Base-by-base conservation (phyloP, 2,888 invertebrate genomes). In the Cremastinae sp. region DNA sequence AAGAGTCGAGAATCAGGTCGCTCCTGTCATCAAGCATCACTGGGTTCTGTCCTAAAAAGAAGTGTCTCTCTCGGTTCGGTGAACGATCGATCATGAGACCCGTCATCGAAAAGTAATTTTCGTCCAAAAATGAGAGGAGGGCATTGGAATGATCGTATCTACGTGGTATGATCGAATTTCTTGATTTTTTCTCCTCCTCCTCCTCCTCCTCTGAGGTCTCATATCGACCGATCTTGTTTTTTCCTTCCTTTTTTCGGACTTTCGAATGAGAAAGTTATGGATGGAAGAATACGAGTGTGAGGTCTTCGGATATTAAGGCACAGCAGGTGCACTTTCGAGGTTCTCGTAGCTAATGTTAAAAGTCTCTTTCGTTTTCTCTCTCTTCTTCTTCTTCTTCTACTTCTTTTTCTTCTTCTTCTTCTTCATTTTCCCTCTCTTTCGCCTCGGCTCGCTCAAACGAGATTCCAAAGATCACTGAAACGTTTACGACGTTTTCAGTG, bases 381-480 rank as follows among this genome's bases (percentile, higher is more conserved):
- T 16, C 16, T 8, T 1, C 55, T 41, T n/a, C 49, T 18, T 43
- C 12, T n/a, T 12, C 18, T 12, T 14, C 20, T 14, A 35, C 39
- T 37, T 18, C 41, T 16, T 37, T 16, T 8, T 16, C 16, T 8
- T 1, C 55, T 41, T n/a, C 49, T 18, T 43, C 12, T n/a, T 12
- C 18, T 12, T 14, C 20, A 10, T 12, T 28, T 37, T 61, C 53
- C 37, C 49, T 37, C 43, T 2, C 41, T 41, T 14, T 65, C 18
- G 8, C 22, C 12, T 12, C 56, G 14, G 35, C 41, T 43, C 66
- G 55, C 39, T 72, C 72, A 76, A 76, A 76, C 73, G 76, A 76
- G 76, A 76, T 76, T 76, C 69, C 73, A 73, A 76, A 73, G 73
- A 76, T 76, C 73, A 76, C 76, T 59, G 72, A 73, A 69, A 69